Percentiles rank a stretch among this genome's conserved stretches.
Conservation (phyloP, 2,888 invertebrate species). For the Drosophila pegasa region DNA sequence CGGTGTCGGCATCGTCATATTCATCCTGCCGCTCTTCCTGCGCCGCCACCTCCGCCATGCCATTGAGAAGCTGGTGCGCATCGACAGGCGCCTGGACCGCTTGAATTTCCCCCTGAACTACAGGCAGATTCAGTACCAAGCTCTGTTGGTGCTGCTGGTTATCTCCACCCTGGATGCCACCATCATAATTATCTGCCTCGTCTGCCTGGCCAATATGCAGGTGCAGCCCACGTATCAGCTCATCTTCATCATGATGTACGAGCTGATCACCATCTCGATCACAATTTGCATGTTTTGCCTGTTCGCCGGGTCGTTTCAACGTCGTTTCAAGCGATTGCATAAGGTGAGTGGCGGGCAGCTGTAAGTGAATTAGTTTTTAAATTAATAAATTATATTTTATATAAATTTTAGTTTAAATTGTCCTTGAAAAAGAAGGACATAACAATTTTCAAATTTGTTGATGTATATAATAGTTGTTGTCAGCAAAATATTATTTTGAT, state of each 20-base stretch:
- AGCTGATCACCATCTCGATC: slow-evolving; percentile 52
- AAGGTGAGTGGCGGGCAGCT: slow-evolving; percentile 9
- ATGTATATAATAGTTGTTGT: too few species aligned
- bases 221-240: slow-evolving; percentile 61
- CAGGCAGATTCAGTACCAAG: slow-evolving; percentile 11
- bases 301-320: slow-evolving; percentile 40
- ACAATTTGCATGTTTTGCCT: slow-evolving; percentile 57
- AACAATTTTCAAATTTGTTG: too few species aligned
- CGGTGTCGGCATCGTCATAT: slow-evolving; percentile 41
- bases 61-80: slow-evolving; percentile 31
- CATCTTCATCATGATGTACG: slow-evolving; percentile 42
- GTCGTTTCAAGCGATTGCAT: slow-evolving; percentile 35
- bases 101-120: slow-evolving; percentile 29
- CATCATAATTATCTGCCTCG: slow-evolving; percentile 38
- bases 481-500: too few species aligned
- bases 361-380: neutral
- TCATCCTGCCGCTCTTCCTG: slow-evolving; percentile 57
- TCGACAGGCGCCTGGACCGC: slow-evolving; percentile 32
- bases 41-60: slow-evolving; percentile 43
- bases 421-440: too few species aligned
- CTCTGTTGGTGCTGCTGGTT: slow-evolving; percentile 11
- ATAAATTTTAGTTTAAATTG: too few species aligned
- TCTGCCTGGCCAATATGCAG: slow-evolving; percentile 50
- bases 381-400: too few species aligned
- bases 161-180: slow-evolving; percentile 24